phyloP scores from a whole-genome alignment of 2,888 invertebrate species.

The Tridacna gigas region DNA sequence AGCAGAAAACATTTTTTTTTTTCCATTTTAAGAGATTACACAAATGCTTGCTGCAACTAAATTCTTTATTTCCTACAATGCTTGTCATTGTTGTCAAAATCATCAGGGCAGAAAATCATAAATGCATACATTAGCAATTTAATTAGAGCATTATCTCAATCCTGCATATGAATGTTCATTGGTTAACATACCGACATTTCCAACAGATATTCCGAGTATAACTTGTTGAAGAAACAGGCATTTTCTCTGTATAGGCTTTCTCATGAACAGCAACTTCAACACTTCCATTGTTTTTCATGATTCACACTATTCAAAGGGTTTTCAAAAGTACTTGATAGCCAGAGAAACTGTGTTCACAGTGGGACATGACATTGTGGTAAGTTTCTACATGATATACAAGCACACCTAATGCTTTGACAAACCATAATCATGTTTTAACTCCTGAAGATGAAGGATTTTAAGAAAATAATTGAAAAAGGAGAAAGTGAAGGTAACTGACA shows the following conservation, averaged over 20 bases:
- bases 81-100: not conserved
- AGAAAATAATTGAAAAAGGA: too few relatives aligned
- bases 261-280: not conserved
- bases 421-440: not conserved
- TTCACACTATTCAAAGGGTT: not conserved
- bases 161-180: not conserved
- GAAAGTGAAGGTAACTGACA: too few relatives aligned
- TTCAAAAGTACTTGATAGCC: not conserved
- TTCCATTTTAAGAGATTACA: not conserved
- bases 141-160: not conserved
- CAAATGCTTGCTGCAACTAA: not conserved
- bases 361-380: not conserved
- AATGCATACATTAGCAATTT: not conserved
- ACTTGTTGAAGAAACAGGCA: not conserved
- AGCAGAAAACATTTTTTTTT: too few relatives aligned
- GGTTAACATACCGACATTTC: slow-evolving; percentile 49
- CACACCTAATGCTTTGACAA: not conserved
- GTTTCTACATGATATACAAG: not conserved
- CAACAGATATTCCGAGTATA: slow-evolving; percentile 28
- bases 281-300: not conserved
- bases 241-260: not conserved
- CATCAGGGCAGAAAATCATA: not conserved
- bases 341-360: not conserved
- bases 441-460: too few relatives aligned
- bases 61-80: not conserved